A percentile compares a stretch with the other conserved stretches of the same genome.
Conservation (phyloP, 2,888 invertebrate species). For the Hofmannophila pseudospretella region DNA sequence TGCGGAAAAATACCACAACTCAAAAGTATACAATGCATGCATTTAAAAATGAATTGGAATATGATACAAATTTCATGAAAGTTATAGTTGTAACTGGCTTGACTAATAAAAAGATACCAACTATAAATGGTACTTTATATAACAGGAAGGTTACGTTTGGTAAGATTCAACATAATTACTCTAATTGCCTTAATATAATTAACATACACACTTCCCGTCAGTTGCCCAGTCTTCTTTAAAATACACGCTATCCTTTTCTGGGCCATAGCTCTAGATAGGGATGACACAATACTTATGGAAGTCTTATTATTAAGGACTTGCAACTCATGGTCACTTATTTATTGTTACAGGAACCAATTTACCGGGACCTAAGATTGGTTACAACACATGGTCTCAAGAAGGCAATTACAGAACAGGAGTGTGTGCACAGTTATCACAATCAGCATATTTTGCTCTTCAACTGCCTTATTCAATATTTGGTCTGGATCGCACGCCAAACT, state of each 20-base stretch:
- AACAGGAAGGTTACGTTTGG: slow-evolving; percentile 89
- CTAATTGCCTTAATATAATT: no score
- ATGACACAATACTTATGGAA: no score
- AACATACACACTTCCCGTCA: no score
- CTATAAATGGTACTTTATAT: slow-evolving; percentile 84
- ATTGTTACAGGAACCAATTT: slow-evolving; percentile 84
- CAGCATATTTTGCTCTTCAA: slow-evolving; percentile 94
- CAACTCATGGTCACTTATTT: no score
- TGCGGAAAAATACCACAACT: slow-evolving; percentile 73
- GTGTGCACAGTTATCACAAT: slow-evolving; percentile 93
- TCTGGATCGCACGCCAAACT: slow-evolving; percentile 98
- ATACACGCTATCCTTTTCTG: no score
- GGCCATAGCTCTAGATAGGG: no score
- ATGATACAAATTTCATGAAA: slow-evolving; percentile 97
- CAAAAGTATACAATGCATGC: slow-evolving; percentile 82
- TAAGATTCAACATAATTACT: no score
- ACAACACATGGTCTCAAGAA: slow-evolving; percentile 92
- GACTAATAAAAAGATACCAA: slow-evolving; percentile 82
- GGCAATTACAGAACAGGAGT: slow-evolving; percentile 88
- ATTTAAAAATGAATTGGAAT: slow-evolving; percentile 91
- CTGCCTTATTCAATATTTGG: slow-evolving; percentile 97
- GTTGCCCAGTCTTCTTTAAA: no score
- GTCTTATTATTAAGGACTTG: no score
- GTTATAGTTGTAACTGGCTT: slow-evolving; percentile 94
- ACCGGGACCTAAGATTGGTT: slow-evolving; percentile 93